Percentiles rank a stretch among this genome's conserved stretches.
Conservation (phyloP, 2,888 invertebrate species). For the Chironomus tentans region DNA sequence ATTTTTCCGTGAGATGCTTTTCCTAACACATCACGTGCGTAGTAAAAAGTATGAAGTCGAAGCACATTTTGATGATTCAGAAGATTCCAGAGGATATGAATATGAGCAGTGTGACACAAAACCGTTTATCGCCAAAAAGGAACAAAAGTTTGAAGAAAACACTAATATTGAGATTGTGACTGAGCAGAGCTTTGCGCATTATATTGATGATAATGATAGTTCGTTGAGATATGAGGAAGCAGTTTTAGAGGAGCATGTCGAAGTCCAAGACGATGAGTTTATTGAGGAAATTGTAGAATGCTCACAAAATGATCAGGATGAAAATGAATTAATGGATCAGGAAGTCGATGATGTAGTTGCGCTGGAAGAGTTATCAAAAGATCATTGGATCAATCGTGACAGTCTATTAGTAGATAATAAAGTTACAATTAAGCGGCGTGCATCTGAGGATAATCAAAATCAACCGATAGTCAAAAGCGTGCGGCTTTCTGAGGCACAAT, state of each 20-base stretch:
- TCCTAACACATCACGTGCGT: neutral
- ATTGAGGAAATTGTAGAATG: neutral
- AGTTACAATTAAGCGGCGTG: neutral
- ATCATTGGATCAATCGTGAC: too few species aligned
- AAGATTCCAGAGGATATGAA: neutral
- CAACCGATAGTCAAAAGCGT: neutral
- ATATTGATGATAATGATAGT: neutral
- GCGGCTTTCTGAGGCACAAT: neutral
- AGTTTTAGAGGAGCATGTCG: neutral
- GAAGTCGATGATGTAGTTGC: neutral
- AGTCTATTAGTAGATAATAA: neutral
- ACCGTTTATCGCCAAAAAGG: too few species aligned
- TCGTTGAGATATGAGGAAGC: neutral
- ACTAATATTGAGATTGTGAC: too few species aligned
- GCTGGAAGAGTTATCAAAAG: neutral
- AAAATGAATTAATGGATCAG: neutral
- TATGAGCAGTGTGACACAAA: neutral
- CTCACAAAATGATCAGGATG: neutral
- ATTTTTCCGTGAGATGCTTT: slow-evolving; percentile 22
- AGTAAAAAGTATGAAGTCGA: slow-evolving; percentile 10
- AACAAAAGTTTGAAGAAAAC: too few species aligned
- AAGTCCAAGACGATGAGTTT: neutral
- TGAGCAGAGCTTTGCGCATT: neutral
- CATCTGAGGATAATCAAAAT: neutral
- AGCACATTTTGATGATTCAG: neutral